These are phyloP conservation scores for Philotrypesis tridentata DNA, from an alignment of 1,140 invertebrate species.

Conservation along the genomic window DNA sequence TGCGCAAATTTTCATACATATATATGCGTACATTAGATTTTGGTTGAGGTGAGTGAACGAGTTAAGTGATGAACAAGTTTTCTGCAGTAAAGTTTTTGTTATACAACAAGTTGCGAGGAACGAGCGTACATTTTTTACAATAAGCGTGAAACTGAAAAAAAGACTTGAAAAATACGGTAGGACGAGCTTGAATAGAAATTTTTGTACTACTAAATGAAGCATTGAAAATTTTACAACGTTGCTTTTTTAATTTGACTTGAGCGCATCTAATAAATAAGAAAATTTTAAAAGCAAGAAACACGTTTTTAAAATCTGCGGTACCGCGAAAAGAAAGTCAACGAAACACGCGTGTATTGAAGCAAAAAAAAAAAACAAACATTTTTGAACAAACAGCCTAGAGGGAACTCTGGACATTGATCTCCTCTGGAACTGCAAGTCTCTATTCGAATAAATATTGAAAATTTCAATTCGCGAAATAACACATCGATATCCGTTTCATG, in stretches of 20 bases:
- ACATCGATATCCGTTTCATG: not conserved
- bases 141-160: too few relatives aligned
- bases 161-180: too few relatives aligned
- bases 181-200: too few relatives aligned
- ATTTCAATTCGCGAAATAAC: not conserved
- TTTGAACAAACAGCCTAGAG: not conserved
- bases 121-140: too few relatives aligned
- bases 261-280: too few relatives aligned
- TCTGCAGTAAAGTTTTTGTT: too few relatives aligned
- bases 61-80: too few relatives aligned
- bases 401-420: not conserved
- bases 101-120: too few relatives aligned
- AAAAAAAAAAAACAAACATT: not conserved
- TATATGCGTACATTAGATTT: not conserved
- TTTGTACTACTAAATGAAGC: too few relatives aligned
- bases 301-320: not conserved
- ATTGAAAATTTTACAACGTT: too few relatives aligned
- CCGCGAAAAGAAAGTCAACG: not conserved
- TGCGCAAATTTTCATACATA: not conserved
- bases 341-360: not conserved
- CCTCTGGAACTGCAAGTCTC: not conserved
- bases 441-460: not conserved
- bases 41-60: not conserved
- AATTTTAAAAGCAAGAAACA: not conserved
- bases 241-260: too few relatives aligned